Evolutionary conservation across 2,888 invertebrate species (phyloP).

Genomic region (Drosophila lutescens): DNA sequence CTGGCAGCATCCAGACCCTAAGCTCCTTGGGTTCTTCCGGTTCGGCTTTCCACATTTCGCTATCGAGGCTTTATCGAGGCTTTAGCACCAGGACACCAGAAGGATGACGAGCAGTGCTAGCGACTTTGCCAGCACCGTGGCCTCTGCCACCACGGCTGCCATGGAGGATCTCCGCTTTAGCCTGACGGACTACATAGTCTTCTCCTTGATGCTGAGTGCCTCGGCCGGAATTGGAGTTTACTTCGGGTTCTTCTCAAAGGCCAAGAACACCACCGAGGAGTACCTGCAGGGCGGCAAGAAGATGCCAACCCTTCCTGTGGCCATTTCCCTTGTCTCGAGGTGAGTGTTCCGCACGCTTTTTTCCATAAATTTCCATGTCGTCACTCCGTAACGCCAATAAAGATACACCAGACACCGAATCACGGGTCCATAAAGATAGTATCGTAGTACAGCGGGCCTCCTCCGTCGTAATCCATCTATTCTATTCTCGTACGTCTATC

Average conservation of each 20-base stretch:
- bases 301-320: slow-evolving; percentile 87
- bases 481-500: slow-evolving; percentile 13
- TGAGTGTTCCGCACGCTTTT: slow-evolving; percentile 38
- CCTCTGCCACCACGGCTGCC: slow-evolving; percentile 20
- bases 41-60: background rate
- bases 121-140: slow-evolving; percentile 32
- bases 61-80: too few species aligned
- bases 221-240: slow-evolving; percentile 87
- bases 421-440: slow-evolving; percentile 9
- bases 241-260: slow-evolving; percentile 85
- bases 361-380: slow-evolving; percentile 37
- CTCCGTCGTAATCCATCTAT: slow-evolving; percentile 2
- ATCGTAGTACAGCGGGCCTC: slow-evolving; percentile 3
- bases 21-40: background rate
- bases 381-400: slow-evolving; percentile 7
- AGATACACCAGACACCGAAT: background rate
- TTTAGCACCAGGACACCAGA: too few species aligned
- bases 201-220: slow-evolving; percentile 85
- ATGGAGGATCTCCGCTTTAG: slow-evolving; percentile 72
- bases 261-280: slow-evolving; percentile 85
- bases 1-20: slow-evolving; percentile 41
- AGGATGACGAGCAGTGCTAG: slow-evolving; percentile 39
- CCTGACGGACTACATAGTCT: slow-evolving; percentile 86
- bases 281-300: slow-evolving; percentile 86
- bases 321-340: slow-evolving; percentile 87